Evolutionary conservation across 1,140 invertebrate species (phyloP).

Genomic region (Papilio aristodemus): DNA sequence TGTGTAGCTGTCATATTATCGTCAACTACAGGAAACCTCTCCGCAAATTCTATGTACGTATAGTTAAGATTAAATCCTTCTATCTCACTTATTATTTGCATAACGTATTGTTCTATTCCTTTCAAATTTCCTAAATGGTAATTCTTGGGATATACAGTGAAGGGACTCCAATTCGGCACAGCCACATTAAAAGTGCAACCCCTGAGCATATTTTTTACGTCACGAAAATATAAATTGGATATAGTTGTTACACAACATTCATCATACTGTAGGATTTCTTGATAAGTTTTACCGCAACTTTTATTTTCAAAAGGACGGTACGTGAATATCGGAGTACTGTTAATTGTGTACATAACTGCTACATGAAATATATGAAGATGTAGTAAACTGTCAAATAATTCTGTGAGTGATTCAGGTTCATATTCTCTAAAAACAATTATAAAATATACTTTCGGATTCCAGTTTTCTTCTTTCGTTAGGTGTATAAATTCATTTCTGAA

Average conservation of each 20-base stretch:
- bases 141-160: conserved; percentile 39
- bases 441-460: background rate
- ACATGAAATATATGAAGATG: background rate
- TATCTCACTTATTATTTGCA: conserved; percentile 44
- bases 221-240: conserved; percentile 16
- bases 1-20: conserved; percentile 44
- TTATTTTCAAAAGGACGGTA: conserved; percentile 23
- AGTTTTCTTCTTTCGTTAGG: background rate
- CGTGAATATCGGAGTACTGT: background rate
- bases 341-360: background rate
- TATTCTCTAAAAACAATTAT: conserved; percentile 1
- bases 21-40: conserved; percentile 44
- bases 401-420: background rate
- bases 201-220: conserved; percentile 30
- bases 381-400: background rate
- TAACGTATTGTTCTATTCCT: conserved; percentile 54
- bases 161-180: conserved; percentile 52
- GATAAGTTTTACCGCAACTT: conserved; percentile 4
- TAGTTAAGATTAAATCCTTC: conserved; percentile 51
- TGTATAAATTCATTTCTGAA: background rate
- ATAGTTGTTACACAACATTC: conserved; percentile 1
- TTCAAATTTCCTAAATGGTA: background rate
- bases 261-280: background rate
- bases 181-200: conserved; percentile 11
- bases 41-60: conserved; percentile 41